These are phyloP conservation scores for Sigmodon hispidus DNA, from an alignment of 2,113 vertebrate species.

Conservation along the genomic window DNA sequence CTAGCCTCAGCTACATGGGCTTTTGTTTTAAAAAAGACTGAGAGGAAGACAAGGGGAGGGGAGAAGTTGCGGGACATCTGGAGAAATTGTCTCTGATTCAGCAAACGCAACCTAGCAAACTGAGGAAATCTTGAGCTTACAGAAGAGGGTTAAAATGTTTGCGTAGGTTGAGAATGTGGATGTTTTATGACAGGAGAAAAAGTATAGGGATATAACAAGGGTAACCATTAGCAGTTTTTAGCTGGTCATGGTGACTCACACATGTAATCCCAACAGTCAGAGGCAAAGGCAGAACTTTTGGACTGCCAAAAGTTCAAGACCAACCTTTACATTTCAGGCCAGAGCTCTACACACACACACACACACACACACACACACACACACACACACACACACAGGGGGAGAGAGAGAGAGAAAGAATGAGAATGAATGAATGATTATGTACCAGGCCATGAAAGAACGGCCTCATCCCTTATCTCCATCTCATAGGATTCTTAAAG, in stretches of 20 bases:
- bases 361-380: too few species aligned
- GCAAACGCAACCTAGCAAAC: neutral
- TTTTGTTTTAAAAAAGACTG: neutral
- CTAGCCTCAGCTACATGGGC: neutral
- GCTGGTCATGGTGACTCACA: neutral
- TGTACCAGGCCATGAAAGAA: neutral
- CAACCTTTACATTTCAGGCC: neutral
- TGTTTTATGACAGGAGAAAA: neutral
- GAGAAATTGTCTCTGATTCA: slow-evolving; percentile 26
- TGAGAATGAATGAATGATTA: neutral
- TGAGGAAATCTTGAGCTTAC: neutral
- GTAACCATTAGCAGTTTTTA: neutral
- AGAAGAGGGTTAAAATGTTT: neutral
- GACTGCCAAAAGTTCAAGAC: neutral
- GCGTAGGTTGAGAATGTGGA: neutral
- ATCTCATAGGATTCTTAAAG: neutral
- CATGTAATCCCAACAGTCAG: neutral
- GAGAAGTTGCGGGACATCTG: neutral
- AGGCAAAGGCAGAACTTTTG: neutral
- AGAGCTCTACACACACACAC: neutral
- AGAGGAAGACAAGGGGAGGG: neutral
- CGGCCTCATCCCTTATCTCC: neutral
- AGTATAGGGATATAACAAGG: neutral
- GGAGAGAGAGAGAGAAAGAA: neutral
- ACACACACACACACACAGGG: neutral